These are phyloP conservation scores for Spodoptera littoralis DNA, from an alignment of 2,888 invertebrate species.

Conservation along the genomic window DNA sequence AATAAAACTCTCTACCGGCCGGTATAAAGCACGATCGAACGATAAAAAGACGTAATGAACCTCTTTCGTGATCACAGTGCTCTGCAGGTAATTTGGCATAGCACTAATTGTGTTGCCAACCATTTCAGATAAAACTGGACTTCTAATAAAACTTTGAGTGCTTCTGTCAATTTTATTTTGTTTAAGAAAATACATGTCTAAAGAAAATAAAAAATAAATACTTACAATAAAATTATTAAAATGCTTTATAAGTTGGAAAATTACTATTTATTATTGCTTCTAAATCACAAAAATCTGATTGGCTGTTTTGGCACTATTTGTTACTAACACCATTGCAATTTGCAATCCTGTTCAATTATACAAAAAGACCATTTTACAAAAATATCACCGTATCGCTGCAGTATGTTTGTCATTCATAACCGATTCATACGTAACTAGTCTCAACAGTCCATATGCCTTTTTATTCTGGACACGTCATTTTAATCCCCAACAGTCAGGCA, in stretches of 20 bases:
- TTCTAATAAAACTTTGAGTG: background rate
- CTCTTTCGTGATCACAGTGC: constrained; percentile 54
- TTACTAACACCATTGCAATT: background rate
- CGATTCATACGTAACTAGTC: background rate
- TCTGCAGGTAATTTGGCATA: constrained; percentile 50
- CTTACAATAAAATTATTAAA: no score
- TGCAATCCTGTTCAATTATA: background rate
- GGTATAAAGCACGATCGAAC: constrained; percentile 6
- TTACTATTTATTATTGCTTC: no score
- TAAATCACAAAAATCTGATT: no score
- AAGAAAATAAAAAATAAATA: no score
- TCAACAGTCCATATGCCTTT: background rate
- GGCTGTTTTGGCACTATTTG: no score
- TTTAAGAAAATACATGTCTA: background rate
- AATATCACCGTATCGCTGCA: background rate
- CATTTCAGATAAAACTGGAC: constrained; percentile 6
- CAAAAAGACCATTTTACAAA: background rate
- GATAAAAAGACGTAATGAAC: constrained; percentile 55
- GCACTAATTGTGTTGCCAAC: constrained; percentile 43
- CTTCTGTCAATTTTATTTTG: background rate
- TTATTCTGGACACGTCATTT: constrained; percentile 27
- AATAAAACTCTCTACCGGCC: no score
- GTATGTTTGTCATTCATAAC: background rate
- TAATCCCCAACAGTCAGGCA: constrained; percentile 27
- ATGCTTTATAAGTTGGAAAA: no score